phyloP scores from a whole-genome alignment of 2,888 invertebrate genomes.

The Drosophila picticornis region DNA sequence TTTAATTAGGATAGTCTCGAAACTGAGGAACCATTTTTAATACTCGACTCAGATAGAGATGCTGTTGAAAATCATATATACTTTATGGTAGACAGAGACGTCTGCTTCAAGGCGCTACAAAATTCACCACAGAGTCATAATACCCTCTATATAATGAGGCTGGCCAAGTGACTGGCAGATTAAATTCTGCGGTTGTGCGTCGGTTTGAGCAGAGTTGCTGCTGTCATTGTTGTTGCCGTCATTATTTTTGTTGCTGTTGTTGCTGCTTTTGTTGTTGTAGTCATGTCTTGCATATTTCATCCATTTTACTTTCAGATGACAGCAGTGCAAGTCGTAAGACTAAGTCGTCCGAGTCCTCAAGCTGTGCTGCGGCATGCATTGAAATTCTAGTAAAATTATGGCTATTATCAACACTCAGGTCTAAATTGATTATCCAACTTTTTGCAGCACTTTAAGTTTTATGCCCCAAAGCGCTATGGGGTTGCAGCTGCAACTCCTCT shows the following conservation, averaged over 20 bases:
- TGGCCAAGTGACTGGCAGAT: slow-evolving; percentile 28
- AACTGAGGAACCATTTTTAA: background rate
- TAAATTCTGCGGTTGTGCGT: slow-evolving; percentile 34
- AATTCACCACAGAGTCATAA: background rate
- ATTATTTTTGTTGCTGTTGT: background rate
- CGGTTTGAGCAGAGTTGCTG: slow-evolving; percentile 1
- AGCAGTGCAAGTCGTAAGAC: slow-evolving; percentile 11
- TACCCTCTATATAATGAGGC: background rate
- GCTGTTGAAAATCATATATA: background rate
- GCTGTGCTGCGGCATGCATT: background rate
- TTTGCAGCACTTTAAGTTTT: slow-evolving; percentile 53
- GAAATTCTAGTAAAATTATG: slow-evolving; percentile 41
- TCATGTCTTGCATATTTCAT: background rate
- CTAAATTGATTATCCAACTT: slow-evolving; percentile 76
- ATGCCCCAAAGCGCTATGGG: slow-evolving; percentile 35
- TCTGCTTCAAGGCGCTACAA: background rate
- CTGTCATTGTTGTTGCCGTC: slow-evolving; percentile 3
- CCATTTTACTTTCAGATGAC: slow-evolving; percentile 12
- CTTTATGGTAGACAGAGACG: background rate
- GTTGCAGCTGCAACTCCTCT: slow-evolving; percentile 19
- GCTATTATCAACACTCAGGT: slow-evolving; percentile 69
- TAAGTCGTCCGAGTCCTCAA: background rate
- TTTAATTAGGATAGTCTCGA: background rate
- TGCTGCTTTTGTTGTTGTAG: slow-evolving; percentile 1
- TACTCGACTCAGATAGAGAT: background rate